phyloP scores from a whole-genome alignment of 2,797 vertebrate genomes.

The Tiaroga cobitis region DNA sequence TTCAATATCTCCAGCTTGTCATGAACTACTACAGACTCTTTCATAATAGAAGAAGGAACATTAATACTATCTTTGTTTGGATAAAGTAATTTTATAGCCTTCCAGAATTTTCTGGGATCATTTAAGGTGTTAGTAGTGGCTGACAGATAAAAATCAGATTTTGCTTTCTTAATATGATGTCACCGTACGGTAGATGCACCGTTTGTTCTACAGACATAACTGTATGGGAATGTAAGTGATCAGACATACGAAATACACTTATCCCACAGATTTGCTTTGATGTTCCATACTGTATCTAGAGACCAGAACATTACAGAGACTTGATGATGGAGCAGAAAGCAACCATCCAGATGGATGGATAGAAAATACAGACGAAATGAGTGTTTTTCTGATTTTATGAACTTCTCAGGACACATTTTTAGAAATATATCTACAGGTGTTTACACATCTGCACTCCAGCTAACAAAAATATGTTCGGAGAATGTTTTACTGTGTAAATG shows the following conservation, averaged over 20 bases:
- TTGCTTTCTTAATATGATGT: too few relatives aligned
- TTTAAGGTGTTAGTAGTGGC: too few relatives aligned
- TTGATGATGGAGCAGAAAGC: neutral
- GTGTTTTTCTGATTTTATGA: too few relatives aligned
- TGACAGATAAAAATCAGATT: too few relatives aligned
- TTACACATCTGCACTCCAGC: neutral
- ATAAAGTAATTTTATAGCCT: too few relatives aligned
- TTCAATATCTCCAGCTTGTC: too few relatives aligned
- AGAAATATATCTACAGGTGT: neutral
- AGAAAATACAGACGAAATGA: neutral
- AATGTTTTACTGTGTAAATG: neutral
- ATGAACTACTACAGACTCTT: too few relatives aligned
- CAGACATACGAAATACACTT: neutral
- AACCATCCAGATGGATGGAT: too few relatives aligned
- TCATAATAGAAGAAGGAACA: too few relatives aligned
- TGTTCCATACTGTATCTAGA: slow-evolving; percentile 1
- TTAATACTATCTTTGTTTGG: too few relatives aligned
- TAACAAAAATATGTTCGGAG: neutral
- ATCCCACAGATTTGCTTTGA: neutral
- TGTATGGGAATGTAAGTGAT: neutral
- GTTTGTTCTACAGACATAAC: neutral
- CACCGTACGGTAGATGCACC: neutral
- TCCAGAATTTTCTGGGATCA: too few relatives aligned
- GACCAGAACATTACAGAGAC: neutral
- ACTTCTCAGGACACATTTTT: neutral